Evolutionary conservation across 2,113 vertebrate species (phyloP).

Genomic region (Lates calcarifer): DNA sequence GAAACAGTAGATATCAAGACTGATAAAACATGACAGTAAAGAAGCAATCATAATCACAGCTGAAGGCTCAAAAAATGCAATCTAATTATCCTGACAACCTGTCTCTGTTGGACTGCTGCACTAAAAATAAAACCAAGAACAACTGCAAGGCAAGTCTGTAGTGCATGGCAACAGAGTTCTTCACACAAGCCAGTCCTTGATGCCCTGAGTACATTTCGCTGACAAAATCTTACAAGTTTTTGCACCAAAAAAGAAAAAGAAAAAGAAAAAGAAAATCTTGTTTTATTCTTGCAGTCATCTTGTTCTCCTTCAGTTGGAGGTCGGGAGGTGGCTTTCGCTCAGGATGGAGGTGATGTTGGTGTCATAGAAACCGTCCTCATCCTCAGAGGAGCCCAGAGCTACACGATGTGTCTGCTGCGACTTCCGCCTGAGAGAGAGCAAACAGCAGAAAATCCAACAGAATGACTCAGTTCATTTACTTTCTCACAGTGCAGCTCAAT

Average conservation of each 20-base stretch:
- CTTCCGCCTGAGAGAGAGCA: constrained; percentile 85
- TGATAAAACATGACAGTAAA: constrained; percentile 21
- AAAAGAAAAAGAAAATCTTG: neutral
- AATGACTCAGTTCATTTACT: neutral
- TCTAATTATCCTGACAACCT: constrained; percentile 36
- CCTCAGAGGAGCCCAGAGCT: constrained; percentile 85
- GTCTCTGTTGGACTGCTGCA: constrained; percentile 24
- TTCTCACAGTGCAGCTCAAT: neutral
- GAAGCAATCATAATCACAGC: constrained; percentile 31
- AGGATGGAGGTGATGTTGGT: constrained; percentile 87
- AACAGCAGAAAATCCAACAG: neutral
- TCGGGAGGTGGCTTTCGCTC: constrained; percentile 87
- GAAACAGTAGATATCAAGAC: neutral
- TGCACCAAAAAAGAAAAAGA: neutral
- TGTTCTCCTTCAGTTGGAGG: constrained; percentile 86
- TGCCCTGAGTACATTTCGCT: constrained; percentile 36
- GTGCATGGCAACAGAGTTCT: constrained; percentile 46
- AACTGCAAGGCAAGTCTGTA: constrained; percentile 36
- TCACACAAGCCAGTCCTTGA: constrained; percentile 5
- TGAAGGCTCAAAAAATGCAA: constrained; percentile 46
- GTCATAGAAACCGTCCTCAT: constrained; percentile 87
- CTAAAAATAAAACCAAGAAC: constrained; percentile 54
- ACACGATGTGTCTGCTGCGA: constrained; percentile 79
- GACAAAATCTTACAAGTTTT: constrained; percentile 15
- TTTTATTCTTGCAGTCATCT: neutral